A percentile compares a stretch with the other conserved stretches of the same genome.
Evolutionary conservation across 2,113 vertebrate species (phyloP).

Genomic region (Butastur rufipennis): DNA sequence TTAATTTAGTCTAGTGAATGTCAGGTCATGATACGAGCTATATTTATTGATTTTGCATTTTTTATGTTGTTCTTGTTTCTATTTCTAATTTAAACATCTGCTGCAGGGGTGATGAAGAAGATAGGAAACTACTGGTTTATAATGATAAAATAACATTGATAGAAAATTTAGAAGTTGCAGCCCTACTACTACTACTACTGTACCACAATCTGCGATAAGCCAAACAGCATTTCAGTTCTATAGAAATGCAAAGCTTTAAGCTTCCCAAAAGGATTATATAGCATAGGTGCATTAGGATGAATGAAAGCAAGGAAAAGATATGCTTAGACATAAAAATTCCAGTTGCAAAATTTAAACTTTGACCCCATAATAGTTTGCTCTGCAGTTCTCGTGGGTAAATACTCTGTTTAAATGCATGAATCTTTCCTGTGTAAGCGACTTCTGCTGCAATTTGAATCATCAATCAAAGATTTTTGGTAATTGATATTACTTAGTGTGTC

Average conservation of each 20-base stretch:
- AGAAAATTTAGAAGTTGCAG: conserved; percentile 12
- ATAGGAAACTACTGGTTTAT: background rate
- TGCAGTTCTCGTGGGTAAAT: conserved; percentile 16
- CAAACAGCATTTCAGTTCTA: background rate
- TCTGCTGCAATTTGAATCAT: conserved; percentile 9
- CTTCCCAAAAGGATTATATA: background rate
- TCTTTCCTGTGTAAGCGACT: conserved; percentile 7
- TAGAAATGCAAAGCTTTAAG: background rate
- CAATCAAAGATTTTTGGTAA: conserved; percentile 27
- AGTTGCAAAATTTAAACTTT: background rate
- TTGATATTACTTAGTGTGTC: background rate
- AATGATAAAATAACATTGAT: background rate
- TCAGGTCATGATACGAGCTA: background rate
- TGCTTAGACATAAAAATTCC: conserved; percentile 31
- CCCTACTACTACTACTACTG: background rate
- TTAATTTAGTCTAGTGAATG: background rate
- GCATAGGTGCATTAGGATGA: conserved; percentile 11
- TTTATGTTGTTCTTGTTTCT: background rate
- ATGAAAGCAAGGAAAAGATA: background rate
- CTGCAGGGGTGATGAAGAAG: background rate
- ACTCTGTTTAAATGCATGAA: conserved; percentile 17
- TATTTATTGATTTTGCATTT: background rate
- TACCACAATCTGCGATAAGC: background rate
- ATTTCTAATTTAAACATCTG: background rate
- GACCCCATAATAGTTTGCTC: background rate